Evolutionary conservation across 1,140 invertebrate genomes (phyloP).

Genomic region (Gonatopus flavifemur): DNA sequence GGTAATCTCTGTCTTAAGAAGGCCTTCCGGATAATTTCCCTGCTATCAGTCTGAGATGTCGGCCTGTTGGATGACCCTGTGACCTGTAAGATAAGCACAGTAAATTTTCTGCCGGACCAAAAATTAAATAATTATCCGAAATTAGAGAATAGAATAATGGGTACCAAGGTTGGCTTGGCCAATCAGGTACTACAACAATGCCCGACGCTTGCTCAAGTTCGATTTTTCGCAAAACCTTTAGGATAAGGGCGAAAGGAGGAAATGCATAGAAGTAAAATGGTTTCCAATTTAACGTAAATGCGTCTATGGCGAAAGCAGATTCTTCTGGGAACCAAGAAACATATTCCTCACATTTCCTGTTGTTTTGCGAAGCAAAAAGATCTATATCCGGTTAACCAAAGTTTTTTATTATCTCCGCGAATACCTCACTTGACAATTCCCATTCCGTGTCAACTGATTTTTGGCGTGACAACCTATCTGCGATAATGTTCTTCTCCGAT

Average conservation of each 20-base stretch:
- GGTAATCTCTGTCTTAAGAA: background rate
- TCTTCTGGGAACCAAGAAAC: conserved; percentile 15
- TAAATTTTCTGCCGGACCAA: too few relatives aligned
- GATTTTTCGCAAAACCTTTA: background rate
- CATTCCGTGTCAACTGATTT: conserved; percentile 14
- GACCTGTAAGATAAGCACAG: too few relatives aligned
- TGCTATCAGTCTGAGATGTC: too few relatives aligned
- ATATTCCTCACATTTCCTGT: conserved; percentile 12
- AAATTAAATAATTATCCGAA: too few relatives aligned
- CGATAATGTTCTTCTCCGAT: conserved; percentile 4
- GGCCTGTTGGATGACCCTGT: too few relatives aligned
- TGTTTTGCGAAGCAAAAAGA: conserved; percentile 7
- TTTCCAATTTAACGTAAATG: background rate
- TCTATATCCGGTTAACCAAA: conserved; percentile 17
- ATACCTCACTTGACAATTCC: background rate
- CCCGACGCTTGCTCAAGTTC: background rate
- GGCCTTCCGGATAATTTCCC: background rate
- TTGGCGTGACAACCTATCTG: conserved; percentile 6
- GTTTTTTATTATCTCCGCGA: background rate
- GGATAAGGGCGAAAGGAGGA: background rate
- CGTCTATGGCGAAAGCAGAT: background rate
- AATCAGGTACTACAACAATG: background rate
- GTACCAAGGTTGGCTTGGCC: background rate
- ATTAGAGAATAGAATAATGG: background rate
- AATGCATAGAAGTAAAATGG: background rate